These are phyloP conservation scores for Morelia viridis DNA, from an alignment of 2,797 vertebrate genomes.

Conservation along the genomic window DNA sequence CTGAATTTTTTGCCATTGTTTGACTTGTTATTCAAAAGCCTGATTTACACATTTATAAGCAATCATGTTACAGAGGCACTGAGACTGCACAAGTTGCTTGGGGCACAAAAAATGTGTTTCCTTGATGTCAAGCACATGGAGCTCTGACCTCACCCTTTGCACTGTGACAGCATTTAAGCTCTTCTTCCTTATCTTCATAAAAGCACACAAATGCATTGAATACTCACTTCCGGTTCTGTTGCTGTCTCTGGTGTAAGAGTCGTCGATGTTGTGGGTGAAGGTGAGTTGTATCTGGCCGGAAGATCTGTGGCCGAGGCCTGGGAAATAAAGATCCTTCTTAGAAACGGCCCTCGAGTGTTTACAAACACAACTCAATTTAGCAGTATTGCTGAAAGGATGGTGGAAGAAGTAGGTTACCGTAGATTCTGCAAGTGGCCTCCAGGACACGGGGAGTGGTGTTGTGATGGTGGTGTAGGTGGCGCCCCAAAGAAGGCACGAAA, in stretches of 20 bases:
- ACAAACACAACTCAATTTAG: not conserved
- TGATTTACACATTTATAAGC: not conserved
- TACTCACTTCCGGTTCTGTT: constrained; percentile 81
- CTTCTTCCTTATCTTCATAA: not conserved
- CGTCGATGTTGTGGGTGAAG: constrained; percentile 94
- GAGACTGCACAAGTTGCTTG: not conserved
- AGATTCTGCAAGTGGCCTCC: constrained; percentile 75
- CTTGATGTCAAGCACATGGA: not conserved
- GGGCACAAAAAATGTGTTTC: not conserved
- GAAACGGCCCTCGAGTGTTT: not conserved
- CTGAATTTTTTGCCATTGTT: not conserved
- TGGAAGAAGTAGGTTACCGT: constrained; percentile 30
- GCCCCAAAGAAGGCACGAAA: constrained; percentile 90
- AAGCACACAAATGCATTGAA: not conserved
- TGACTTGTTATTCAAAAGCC: not conserved
- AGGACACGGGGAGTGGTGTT: constrained; percentile 64
- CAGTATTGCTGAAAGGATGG: rapidly evolving
- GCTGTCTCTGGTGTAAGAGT: constrained; percentile 90
- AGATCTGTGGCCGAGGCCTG: constrained; percentile 76
- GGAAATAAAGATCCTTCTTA: not conserved
- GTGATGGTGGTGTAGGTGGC: constrained; percentile 68
- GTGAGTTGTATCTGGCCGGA: constrained; percentile 91
- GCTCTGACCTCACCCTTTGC: not conserved
- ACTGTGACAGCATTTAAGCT: not conserved
- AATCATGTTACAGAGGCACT: not conserved